phyloP scores from a whole-genome alignment of 2,113 vertebrate species.

The Cheilinus undulatus region DNA sequence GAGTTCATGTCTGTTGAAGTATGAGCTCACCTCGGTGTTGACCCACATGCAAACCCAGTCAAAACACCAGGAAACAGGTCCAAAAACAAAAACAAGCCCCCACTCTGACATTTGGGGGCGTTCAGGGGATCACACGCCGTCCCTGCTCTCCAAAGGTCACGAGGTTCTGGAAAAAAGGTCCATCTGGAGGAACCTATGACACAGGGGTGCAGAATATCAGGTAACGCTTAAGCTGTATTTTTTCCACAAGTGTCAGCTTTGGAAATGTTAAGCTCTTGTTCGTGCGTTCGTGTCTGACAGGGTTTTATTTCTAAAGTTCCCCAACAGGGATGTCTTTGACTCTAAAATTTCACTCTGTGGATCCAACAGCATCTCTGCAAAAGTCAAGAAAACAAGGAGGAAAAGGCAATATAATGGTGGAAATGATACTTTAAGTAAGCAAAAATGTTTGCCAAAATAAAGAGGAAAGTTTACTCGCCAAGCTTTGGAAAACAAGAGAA shows the following conservation, averaged over 20 bases:
- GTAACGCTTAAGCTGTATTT: constrained; percentile 68
- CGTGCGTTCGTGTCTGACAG: constrained; percentile 49
- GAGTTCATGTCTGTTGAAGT: constrained; percentile 59
- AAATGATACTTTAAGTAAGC: neutral
- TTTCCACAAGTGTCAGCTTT: constrained; percentile 70
- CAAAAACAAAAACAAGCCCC: constrained; percentile 75
- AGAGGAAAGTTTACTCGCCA: neutral
- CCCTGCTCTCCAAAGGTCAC: constrained; percentile 66
- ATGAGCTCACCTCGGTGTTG: constrained; percentile 61
- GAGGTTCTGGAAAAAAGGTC: constrained; percentile 54
- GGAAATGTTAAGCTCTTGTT: constrained; percentile 66
- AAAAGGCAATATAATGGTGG: neutral
- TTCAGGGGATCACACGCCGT: constrained; percentile 60
- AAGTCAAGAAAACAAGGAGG: neutral
- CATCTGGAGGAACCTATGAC: constrained; percentile 77
- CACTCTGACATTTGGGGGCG: constrained; percentile 46
- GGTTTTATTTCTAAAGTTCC: constrained; percentile 50
- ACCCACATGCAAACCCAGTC: constrained; percentile 59
- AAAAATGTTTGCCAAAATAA: neutral
- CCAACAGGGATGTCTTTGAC: constrained; percentile 44
- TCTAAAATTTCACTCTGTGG: constrained; percentile 16
- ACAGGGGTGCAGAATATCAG: constrained; percentile 77
- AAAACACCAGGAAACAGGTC: constrained; percentile 72
- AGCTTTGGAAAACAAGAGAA: too few species aligned
- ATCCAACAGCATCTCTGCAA: neutral